A percentile compares a stretch with the other conserved stretches of the same genome.
Conservation (phyloP, 2,888 invertebrate genomes). For the Melinaea marsaeus region DNA sequence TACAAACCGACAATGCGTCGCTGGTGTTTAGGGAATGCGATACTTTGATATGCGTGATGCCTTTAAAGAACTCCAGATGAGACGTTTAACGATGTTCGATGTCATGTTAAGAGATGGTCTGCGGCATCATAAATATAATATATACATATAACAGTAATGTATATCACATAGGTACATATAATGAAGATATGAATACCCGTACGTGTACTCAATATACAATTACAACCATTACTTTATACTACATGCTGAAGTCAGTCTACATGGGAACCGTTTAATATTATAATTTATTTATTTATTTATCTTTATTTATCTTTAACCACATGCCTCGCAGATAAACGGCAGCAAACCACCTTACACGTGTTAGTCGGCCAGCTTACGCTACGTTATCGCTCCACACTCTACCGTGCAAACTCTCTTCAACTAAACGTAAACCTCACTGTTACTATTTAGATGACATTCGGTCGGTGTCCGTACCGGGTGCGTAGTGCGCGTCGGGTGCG, state of each 20-base stretch:
- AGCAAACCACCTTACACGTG: background rate
- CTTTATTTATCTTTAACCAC: background rate
- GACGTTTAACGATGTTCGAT: conserved; percentile 46
- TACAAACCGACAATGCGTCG: background rate
- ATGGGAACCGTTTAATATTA: conserved; percentile 9
- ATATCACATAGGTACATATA: conserved; percentile 28
- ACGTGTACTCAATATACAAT: conserved; percentile 5
- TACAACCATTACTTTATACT: conserved; percentile 34
- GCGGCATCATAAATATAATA: conserved; percentile 27
- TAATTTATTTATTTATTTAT: background rate
- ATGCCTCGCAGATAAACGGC: background rate
- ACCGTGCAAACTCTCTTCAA: no score
- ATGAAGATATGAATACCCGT: background rate
- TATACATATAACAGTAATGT: conserved; percentile 29
- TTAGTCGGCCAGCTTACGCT: no score
- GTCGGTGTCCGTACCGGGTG: no score
- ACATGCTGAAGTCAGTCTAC: conserved; percentile 68
- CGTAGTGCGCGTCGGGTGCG: background rate
- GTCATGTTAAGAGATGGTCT: conserved; percentile 49
- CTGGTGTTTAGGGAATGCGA: conserved; percentile 18
- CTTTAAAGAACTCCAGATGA: conserved; percentile 24
- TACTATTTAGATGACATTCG: no score
- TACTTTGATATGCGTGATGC: conserved; percentile 18
- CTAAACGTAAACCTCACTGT: no score
- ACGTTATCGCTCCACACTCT: no score